Evolutionary conservation across 1,140 invertebrate genomes (phyloP).

Genomic region (Drosophila rufa): DNA sequence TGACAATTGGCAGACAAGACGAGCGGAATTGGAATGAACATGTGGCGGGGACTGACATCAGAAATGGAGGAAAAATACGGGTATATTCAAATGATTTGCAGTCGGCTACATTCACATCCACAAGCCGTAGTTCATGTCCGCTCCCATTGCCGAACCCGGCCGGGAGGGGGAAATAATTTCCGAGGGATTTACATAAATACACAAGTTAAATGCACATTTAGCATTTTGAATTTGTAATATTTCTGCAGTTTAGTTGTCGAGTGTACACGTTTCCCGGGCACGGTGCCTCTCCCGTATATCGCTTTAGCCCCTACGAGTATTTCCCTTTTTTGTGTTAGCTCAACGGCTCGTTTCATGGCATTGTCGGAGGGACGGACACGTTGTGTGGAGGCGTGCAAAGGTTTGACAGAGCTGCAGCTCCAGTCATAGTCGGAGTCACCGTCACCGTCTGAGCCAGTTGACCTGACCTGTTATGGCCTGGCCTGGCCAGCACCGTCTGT

Average conservation of each 20-base stretch:
- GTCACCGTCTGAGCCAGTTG: conserved; percentile 11
- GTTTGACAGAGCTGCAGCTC: conserved; percentile 35
- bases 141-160: neutral
- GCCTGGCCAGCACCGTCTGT: conserved; percentile 26
- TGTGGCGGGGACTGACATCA: conserved; percentile 38
- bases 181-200: conserved; percentile 83
- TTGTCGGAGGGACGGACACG: conserved; percentile 38
- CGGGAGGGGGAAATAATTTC: conserved; percentile 70
- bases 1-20: conserved; percentile 72
- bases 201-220: conserved; percentile 85
- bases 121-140: conserved; percentile 30
- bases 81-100: conserved; percentile 76
- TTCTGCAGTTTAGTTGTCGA: conserved; percentile 73
- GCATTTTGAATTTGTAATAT: conserved; percentile 84
- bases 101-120: conserved; percentile 24
- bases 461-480: conserved; percentile 37
- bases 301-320: conserved; percentile 25
- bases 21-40: conserved; percentile 49
- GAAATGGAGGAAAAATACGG: conserved; percentile 37
- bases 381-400: conserved; percentile 54
- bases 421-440: conserved; percentile 6
- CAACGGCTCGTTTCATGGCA: conserved; percentile 67
- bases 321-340: conserved; percentile 45
- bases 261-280: conserved; percentile 35
- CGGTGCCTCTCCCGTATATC: conserved; percentile 14